phyloP scores from a whole-genome alignment of 1,140 invertebrate genomes.

The Leptinotarsa undecemlineata region DNA sequence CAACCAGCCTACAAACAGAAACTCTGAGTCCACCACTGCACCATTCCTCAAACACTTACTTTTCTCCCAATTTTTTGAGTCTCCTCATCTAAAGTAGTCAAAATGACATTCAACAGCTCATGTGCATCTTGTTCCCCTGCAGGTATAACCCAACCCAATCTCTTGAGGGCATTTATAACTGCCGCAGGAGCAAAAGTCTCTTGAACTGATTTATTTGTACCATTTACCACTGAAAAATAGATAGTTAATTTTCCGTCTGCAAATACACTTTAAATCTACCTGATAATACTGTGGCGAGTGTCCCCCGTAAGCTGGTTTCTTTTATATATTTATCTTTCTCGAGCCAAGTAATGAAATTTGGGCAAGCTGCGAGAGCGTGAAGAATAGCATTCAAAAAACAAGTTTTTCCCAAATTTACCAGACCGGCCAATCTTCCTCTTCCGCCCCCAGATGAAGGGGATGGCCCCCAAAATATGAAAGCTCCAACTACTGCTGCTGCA shows the following conservation, averaged over 20 bases:
- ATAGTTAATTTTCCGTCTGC: not conserved
- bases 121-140: conserved; percentile 92
- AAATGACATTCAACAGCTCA: conserved; percentile 85
- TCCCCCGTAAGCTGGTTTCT: conserved; percentile 50
- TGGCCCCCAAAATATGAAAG: conserved; percentile 80
- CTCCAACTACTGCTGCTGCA: conserved; percentile 74
- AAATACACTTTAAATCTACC: conserved; percentile 40
- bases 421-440: conserved; percentile 73
- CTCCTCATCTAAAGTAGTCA: conserved; percentile 86
- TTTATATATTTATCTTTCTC: conserved; percentile 58
- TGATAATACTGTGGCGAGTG: conserved; percentile 51
- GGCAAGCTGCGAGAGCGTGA: conserved; percentile 81
- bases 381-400: conserved; percentile 86
- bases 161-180: conserved; percentile 74
- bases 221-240: conserved; percentile 69
- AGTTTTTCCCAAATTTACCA: conserved; percentile 83
- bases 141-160: conserved; percentile 81
- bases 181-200: conserved; percentile 67
- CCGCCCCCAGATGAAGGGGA: conserved; percentile 62
- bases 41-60: not conserved
- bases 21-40: too few species aligned
- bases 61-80: conserved; percentile 62
- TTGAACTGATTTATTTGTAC: conserved; percentile 68
- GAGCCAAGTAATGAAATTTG: conserved; percentile 82
- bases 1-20: conserved; percentile 62